A percentile compares a stretch with the other conserved stretches of the same genome.
phyloP scores from a whole-genome alignment of 2,797 vertebrate species.

The Orestias chungarensis region DNA sequence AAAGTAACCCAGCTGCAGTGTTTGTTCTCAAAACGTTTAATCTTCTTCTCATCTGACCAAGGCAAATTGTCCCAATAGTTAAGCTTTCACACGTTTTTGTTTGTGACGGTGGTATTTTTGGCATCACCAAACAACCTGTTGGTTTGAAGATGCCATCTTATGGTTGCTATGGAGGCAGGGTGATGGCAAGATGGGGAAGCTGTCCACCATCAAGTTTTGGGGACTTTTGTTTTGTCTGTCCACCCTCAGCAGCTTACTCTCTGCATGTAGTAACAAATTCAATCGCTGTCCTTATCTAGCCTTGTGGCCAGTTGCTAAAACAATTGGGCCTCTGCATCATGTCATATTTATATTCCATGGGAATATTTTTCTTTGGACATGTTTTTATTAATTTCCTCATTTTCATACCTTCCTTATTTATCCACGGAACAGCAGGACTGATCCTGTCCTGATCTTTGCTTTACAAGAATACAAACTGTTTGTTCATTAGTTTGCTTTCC shows the following conservation, averaged over 20 bases:
- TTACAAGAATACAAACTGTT: slow-evolving; percentile 3
- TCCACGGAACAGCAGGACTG: not conserved
- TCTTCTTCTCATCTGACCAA: not conserved
- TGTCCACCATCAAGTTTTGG: not conserved
- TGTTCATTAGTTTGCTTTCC: slow-evolving; percentile 6
- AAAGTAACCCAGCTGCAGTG: not conserved
- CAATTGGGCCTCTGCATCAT: not conserved
- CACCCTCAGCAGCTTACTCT: not conserved
- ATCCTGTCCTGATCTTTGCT: not conserved
- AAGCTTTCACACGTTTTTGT: not conserved
- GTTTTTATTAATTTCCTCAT: not conserved
- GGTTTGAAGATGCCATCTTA: not conserved
- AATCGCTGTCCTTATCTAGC: not conserved
- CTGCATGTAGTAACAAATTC: not conserved
- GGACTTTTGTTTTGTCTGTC: not conserved
- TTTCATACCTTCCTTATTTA: not conserved
- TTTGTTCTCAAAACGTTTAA: not conserved
- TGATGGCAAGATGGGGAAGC: not conserved
- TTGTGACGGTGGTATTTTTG: not conserved
- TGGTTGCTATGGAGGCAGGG: not conserved
- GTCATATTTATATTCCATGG: not conserved
- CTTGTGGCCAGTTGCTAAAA: not conserved
- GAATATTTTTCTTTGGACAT: not conserved
- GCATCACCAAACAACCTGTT: not conserved
- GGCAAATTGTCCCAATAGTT: not conserved